These are phyloP conservation scores for Lymantria dispar DNA, from an alignment of 2,888 invertebrate genomes.

Conservation along the genomic window DNA sequence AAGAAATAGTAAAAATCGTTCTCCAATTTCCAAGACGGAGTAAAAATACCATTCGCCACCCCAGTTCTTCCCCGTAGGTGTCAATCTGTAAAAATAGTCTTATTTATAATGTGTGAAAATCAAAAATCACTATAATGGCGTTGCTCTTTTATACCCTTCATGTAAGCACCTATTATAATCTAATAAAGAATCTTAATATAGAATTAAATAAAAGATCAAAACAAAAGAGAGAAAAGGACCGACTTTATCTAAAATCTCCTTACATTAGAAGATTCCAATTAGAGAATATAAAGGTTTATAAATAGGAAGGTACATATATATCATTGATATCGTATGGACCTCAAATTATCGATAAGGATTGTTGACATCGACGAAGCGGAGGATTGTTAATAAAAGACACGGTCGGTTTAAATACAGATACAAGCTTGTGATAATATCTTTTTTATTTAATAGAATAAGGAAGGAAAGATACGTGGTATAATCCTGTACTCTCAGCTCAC, in stretches of 20 bases:
- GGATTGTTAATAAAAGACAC: conserved; percentile 55
- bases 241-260: conserved; percentile 27
- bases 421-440: conserved; percentile 50
- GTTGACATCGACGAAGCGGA: conserved; percentile 8
- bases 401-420: conserved; percentile 44
- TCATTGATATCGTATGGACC: conserved; percentile 37
- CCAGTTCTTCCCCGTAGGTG: too few species aligned
- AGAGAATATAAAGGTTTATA: conserved; percentile 50
- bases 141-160: too few species aligned
- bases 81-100: too few species aligned
- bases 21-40: too few species aligned
- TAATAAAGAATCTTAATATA: too few species aligned
- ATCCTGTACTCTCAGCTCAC: too few species aligned
- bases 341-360: conserved; percentile 41
- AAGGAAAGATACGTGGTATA: conserved; percentile 16
- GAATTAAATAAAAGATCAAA: background rate
- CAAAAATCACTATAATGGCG: too few species aligned
- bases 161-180: too few species aligned
- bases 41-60: too few species aligned
- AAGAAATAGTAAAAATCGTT: too few species aligned
- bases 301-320: conserved; percentile 46
- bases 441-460: conserved; percentile 33
- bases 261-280: conserved; percentile 43
- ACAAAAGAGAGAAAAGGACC: conserved; percentile 10
- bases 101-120: too few species aligned